Base-by-base conservation (phyloP, 2,888 invertebrate genomes). In the Volucella zonaria region DNA sequence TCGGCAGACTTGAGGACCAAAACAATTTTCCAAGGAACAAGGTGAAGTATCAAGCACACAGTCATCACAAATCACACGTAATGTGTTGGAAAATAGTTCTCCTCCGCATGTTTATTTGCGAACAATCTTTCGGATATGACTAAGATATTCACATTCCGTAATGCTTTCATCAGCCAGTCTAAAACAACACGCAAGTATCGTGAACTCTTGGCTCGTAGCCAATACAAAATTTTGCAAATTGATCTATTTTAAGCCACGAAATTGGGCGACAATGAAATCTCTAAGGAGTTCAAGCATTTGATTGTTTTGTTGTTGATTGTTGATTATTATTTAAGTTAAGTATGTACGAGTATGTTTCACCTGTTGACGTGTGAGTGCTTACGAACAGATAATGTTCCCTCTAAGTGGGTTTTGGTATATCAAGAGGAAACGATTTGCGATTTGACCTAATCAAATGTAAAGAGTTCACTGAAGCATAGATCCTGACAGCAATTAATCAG, bases 201-300 rank as follows among this genome's bases (percentile, higher is more conserved):
- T 38, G 45, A 62, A 68, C 47, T 76, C 51, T 81, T 85, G 85
- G 85, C 81, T 14, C 4, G 1, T 3, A 40, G 6, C 76, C 85
- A 85, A 49, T 31, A 31, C 31, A 23, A 61, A 58, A 38, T 42
- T 56, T 67, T 76, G 56, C 77, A 47, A 68, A 59, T 18, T 12
- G 23, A 12, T 45, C 67, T 85, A 85, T 76, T 85, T 81, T 81
- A 59, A 77, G 52, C 12, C 9, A 31, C 58, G 51, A 64, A 85
- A 85, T 73, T 76, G 68, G 85, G 71, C 73, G 80, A 85, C 81
- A 85, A 45, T 68, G 79, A 81, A 68, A 58, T 62, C 10, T 12
- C 51, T 61, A 31, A 62, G 40, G 68, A 76, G 54, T 80, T 66
- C 6, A 31, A 49, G 18, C 47, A 43, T 66, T 76, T 49, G 52